Base-by-base conservation (phyloP, 2,797 vertebrate genomes). In the Lepus oiostolus region DNA sequence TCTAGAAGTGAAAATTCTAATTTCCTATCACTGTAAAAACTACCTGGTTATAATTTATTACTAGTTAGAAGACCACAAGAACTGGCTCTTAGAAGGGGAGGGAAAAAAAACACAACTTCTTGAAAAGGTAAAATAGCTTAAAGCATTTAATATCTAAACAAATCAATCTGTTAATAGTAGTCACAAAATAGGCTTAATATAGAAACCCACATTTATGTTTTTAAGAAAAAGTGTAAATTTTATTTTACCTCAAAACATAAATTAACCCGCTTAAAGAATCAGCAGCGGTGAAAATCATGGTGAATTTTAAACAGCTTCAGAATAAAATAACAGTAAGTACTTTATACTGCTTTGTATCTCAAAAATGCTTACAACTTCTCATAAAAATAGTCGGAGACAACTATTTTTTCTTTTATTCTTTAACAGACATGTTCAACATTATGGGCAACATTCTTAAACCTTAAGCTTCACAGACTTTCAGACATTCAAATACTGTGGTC, bases 401-500 rank as follows among this genome's bases (percentile, higher is more conserved):
- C 92, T 95, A 95, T 92, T 95, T 98, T 96, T 95, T 96, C 88
- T 97, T 95, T 97, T 94, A 96, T 95, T 95, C 95, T 93, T 76
- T 93, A 97, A 95, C 90, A 98, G 87, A 90, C 95, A 97, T 92
- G 91, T 95, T 97, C 92, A 98, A 96, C 82, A 93, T 93, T 95
- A 97, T 88, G 91, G 96, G 86, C 62, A 97, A 98, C 93, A 91
- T 94, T 97, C 95, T 93, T 97, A 98, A 96, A 96, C 91, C 91
- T 97, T 94, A 96, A 88, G 96, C 96, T 97, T 96, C 85, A 94
- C 94, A 97, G 89, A 83, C 79, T 97, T 97, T 96, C 88, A 97
- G 95, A 95, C 95, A 95, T 97, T 97, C 97, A 98, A 98, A 97
- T 98, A 97, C 97, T 96, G 95, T 98, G 98, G 98, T 98, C 98